phyloP scores from a whole-genome alignment of 2,113 vertebrate species.

The Lagopus leucura region DNA sequence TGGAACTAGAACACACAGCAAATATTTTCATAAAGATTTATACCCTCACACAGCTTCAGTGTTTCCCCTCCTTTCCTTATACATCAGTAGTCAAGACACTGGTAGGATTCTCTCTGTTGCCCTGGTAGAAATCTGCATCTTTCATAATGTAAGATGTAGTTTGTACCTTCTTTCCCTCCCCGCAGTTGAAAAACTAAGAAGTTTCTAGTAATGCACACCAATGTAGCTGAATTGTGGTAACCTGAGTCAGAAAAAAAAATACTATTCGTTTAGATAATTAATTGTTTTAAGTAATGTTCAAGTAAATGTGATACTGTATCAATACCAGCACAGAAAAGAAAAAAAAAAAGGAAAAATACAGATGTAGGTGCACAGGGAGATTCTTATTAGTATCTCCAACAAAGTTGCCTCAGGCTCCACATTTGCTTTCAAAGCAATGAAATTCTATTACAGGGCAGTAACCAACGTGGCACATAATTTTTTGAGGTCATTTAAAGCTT shows the following conservation, averaged over 20 bases:
- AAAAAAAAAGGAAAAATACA: neutral
- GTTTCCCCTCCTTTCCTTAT: neutral
- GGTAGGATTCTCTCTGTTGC: neutral
- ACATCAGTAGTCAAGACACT: neutral
- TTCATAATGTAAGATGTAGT: neutral
- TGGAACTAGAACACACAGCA: neutral
- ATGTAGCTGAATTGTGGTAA: neutral
- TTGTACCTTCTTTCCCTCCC: neutral
- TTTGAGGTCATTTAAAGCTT: slow-evolving; percentile 31
- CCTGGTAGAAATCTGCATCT: neutral
- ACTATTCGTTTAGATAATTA: neutral
- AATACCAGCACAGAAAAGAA: neutral
- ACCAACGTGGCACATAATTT: neutral
- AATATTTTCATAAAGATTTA: neutral
- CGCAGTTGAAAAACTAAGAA: neutral
- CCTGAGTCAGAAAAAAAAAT: neutral
- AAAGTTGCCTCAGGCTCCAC: neutral
- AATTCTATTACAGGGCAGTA: neutral
- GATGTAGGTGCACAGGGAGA: neutral
- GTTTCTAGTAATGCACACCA: neutral
- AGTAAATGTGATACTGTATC: neutral
- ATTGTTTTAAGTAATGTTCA: neutral
- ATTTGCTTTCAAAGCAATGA: neutral
- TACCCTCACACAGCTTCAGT: neutral
- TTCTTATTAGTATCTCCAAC: neutral